These are phyloP conservation scores for Philopotamus ludificatus DNA, from an alignment of 1,140 invertebrate genomes.

Conservation along the genomic window DNA sequence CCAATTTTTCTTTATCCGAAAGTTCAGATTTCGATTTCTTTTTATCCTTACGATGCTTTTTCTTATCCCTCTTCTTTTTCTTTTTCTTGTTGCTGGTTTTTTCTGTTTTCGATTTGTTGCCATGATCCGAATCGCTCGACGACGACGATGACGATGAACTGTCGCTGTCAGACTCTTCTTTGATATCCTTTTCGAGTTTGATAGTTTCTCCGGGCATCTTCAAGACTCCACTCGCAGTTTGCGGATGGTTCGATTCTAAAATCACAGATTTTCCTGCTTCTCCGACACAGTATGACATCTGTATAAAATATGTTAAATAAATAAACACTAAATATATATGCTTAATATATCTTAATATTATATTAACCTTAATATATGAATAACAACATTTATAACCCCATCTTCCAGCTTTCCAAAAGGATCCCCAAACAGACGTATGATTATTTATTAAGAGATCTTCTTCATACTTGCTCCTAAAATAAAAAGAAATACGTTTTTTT, in stretches of 20 bases:
- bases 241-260: conserved; percentile 43
- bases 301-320: conserved; percentile 7
- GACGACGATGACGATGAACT: conserved; percentile 43
- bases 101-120: conserved; percentile 57
- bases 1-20: conserved; percentile 55
- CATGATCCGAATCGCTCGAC: conserved; percentile 49
- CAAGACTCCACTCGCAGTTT: no score
- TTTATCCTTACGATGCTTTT: conserved; percentile 57
- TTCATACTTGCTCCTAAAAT: conserved; percentile 75
- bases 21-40: conserved; percentile 56
- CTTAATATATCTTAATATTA: conserved; percentile 1
- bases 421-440: conserved; percentile 94
- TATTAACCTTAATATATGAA: conserved; percentile 78
- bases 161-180: conserved; percentile 46
- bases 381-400: conserved; percentile 99
- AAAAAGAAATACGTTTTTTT: conserved; percentile 13
- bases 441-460: conserved; percentile 93
- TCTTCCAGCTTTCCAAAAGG: conserved; percentile 85
- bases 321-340: not conserved
- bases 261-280: conserved; percentile 66
- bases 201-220: no score
- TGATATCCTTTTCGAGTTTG: conserved; percentile 23
- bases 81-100: conserved; percentile 66
- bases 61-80: conserved; percentile 67
- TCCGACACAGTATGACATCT: conserved; percentile 85